Base-by-base conservation (phyloP, 2,797 vertebrate genomes). In the Ctenochaetus hawaiiensis region DNA sequence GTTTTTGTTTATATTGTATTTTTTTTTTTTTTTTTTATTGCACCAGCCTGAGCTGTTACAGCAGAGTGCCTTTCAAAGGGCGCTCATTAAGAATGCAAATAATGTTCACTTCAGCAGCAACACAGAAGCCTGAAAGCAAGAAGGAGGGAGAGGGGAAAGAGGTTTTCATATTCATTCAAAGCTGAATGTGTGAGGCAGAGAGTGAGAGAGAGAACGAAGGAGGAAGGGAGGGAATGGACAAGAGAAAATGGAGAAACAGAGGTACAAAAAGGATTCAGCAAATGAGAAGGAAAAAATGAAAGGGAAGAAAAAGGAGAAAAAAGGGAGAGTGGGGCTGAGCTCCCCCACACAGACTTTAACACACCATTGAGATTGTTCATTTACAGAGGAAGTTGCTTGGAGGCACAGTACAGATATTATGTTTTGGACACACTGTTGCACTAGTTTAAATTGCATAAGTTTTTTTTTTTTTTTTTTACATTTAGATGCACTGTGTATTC, bases 31-130 rank as follows among this genome's bases (percentile, higher is more conserved):
- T 64, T 56, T 53, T 59, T 54, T 52, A 56, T 78, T 59, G 20
- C 74, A 44, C 20, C 48, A 76, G 70, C 34, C 52, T 67, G 52
- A 26, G 66, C 76, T 60, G 47, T 67, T 80, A 52, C 45, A 67
- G 71, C 61, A 67, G 53, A 81, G 62, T 69, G 70, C 64, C 59
- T 83, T 75, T 87, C 44, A 82, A 80, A 79, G 51, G 72, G 69
- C 12, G 0, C 75, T 83, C 77, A 83, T 87, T 89, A 87, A 58
- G 63, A 88, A 90, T 89, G 83, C 78, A 89, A 89, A 89, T 87
- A 72, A 82, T 54, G 80, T 80, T 83, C 22, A 77, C 69, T 87
- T 74, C 63, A 77, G 81, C 77, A 65, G 75, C 57, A 48, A 39
- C 59, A 70, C 49, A 22, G 37, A 67, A 47, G 66, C 75, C 74